Evolutionary conservation across 30 jellyfish, hydroid and myxozoan genomes (phyloP).

Genomic region (Clytia hemisphaerica): DNA sequence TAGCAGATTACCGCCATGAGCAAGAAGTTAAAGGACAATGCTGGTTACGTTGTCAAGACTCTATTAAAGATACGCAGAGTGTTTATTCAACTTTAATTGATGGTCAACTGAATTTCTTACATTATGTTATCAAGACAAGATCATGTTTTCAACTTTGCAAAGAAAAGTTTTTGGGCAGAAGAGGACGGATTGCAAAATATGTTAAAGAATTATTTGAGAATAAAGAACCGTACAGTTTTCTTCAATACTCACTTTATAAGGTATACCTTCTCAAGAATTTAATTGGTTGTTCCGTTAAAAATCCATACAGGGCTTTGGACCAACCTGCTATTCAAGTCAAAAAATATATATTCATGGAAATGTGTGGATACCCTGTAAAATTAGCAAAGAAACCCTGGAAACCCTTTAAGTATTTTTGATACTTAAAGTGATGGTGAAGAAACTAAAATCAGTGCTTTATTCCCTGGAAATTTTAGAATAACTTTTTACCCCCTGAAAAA

Average conservation of each 20-base stretch:
- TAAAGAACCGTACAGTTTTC: slow-evolving; percentile 73
- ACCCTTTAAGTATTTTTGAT: no score
- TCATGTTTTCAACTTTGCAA: slow-evolving; percentile 72
- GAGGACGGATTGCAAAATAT: slow-evolving; percentile 58
- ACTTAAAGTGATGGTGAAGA: no score
- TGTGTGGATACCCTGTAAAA: no score
- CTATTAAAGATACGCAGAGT: slow-evolving; percentile 31
- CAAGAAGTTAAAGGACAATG: slow-evolving; percentile 74
- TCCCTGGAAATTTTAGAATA: no score
- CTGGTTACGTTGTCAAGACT: slow-evolving; percentile 47
- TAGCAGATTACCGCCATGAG: slow-evolving; percentile 85
- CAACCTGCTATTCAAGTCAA: no score
- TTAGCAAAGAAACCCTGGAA: no score
- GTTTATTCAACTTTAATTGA: slow-evolving; percentile 22
- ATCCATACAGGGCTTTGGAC: no score
- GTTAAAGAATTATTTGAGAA: slow-evolving; percentile 59
- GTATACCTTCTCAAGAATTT: no score
- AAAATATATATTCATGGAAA: no score
- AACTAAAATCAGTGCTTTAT: no score
- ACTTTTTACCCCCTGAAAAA: no score
- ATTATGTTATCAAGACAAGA: slow-evolving; percentile 49
- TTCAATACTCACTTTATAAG: slow-evolving; percentile 71
- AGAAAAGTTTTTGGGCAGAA: slow-evolving; percentile 69
- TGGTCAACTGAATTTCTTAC: slow-evolving; percentile 52
- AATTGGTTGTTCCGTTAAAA: no score